Percentiles rank a stretch among this genome's conserved stretches.
Conservation (phyloP, 1,140 invertebrate species). For the Physella acuta region DNA sequence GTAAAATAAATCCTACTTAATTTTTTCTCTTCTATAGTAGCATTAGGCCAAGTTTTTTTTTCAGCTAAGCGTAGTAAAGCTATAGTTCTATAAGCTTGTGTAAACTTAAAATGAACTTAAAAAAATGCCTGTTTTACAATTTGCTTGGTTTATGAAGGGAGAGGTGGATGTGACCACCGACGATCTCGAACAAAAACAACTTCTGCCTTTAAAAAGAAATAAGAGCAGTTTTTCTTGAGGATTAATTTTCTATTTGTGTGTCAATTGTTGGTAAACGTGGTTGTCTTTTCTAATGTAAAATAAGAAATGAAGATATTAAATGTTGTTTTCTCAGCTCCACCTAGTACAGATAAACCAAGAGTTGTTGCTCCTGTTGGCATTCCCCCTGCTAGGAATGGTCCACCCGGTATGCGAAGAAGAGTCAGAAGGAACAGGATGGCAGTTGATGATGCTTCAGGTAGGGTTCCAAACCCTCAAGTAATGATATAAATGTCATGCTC, state of each 20-base stretch:
- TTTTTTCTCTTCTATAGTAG: no score
- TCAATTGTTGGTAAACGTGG: background rate
- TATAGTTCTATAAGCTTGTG: no score
- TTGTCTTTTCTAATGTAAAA: background rate
- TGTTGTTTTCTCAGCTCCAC: background rate
- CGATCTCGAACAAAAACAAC: no score
- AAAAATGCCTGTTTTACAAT: no score
- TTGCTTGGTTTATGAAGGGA: no score
- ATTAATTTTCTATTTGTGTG: background rate
- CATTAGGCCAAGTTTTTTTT: no score
- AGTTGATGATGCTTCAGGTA: constrained; percentile 21
- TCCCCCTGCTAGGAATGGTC: constrained; percentile 19
- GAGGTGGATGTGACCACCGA: no score
- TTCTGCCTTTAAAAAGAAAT: background rate
- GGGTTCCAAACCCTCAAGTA: no score
- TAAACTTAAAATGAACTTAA: no score
- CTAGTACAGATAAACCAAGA: constrained; percentile 11
- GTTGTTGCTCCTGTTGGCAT: background rate
- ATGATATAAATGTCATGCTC: no score
- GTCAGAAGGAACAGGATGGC: constrained; percentile 20
- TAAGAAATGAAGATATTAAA: background rate
- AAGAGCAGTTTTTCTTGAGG: background rate
- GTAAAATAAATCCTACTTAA: no score
- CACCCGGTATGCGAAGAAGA: constrained; percentile 18
- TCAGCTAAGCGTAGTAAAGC: no score